phyloP scores from a whole-genome alignment of 2,113 vertebrate genomes.

The Zosterops japonicus region DNA sequence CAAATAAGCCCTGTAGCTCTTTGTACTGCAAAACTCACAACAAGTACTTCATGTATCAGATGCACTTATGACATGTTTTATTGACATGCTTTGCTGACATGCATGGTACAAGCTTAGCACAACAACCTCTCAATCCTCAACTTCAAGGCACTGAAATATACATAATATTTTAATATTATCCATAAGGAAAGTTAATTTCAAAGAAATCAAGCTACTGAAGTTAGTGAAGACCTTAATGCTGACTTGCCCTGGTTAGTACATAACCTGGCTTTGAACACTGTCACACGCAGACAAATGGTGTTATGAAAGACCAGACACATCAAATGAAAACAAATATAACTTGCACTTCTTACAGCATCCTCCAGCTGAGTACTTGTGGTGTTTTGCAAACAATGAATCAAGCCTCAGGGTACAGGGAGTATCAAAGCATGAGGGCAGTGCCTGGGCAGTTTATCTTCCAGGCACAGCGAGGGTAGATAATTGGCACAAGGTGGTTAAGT shows the following conservation, averaged over 20 bases:
- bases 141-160: background rate
- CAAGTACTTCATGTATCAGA: background rate
- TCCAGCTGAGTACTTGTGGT: slow-evolving; percentile 53
- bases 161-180: background rate
- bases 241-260: background rate
- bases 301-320: slow-evolving; percentile 46
- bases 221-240: background rate
- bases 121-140: background rate
- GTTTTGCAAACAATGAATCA: slow-evolving; percentile 66
- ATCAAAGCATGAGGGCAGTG: slow-evolving; percentile 61
- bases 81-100: background rate
- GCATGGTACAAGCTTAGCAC: background rate
- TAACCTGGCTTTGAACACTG: slow-evolving; percentile 16
- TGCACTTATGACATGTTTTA: background rate
- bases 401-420: slow-evolving; percentile 56
- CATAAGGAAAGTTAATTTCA: background rate
- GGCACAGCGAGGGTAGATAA: slow-evolving; percentile 40
- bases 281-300: background rate
- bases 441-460: slow-evolving; percentile 51
- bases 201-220: background rate
- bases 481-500: slow-evolving; percentile 48
- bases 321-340: slow-evolving; percentile 57
- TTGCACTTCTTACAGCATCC: slow-evolving; percentile 47
- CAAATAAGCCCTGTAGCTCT: slow-evolving; percentile 32
- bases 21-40: background rate